Percentiles rank a stretch among this genome's conserved stretches.
phyloP scores from a whole-genome alignment of 2,797 vertebrate species.

The Sebastes variabilis region DNA sequence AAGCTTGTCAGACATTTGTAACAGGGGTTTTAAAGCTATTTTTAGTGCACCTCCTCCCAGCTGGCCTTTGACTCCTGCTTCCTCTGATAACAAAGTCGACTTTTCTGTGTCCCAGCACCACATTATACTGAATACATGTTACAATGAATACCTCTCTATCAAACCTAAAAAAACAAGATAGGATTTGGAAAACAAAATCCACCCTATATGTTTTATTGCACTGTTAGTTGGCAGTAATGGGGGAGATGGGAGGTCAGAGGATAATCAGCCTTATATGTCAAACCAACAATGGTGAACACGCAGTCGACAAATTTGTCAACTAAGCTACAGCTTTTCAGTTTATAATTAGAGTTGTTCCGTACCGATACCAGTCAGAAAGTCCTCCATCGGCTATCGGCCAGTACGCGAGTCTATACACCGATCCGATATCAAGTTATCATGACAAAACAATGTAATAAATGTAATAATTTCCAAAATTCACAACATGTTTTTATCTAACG shows the following conservation, averaged over 20 bases:
- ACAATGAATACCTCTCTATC: background rate
- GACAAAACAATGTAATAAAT: no score
- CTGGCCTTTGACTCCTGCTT: conserved; percentile 8
- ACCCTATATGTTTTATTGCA: background rate
- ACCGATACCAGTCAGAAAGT: no score
- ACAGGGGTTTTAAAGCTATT: conserved; percentile 9
- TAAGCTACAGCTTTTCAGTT: background rate
- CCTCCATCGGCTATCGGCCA: no score
- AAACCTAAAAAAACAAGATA: background rate
- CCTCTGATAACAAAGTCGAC: conserved; percentile 27
- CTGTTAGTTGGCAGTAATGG: background rate
- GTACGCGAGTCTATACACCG: no score
- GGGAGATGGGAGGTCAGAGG: background rate
- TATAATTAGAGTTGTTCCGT: no score
- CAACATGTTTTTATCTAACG: no score
- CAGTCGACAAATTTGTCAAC: background rate
- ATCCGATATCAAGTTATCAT: no score
- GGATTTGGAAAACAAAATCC: background rate
- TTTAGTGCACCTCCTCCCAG: conserved; percentile 14
- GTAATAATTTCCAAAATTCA: no score
- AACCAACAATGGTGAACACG: background rate
- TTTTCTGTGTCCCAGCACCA: background rate
- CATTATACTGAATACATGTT: background rate
- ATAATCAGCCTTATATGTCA: background rate
- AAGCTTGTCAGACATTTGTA: background rate